phyloP scores from a whole-genome alignment of 2,113 vertebrate species.

The Phaethon lepturus region DNA sequence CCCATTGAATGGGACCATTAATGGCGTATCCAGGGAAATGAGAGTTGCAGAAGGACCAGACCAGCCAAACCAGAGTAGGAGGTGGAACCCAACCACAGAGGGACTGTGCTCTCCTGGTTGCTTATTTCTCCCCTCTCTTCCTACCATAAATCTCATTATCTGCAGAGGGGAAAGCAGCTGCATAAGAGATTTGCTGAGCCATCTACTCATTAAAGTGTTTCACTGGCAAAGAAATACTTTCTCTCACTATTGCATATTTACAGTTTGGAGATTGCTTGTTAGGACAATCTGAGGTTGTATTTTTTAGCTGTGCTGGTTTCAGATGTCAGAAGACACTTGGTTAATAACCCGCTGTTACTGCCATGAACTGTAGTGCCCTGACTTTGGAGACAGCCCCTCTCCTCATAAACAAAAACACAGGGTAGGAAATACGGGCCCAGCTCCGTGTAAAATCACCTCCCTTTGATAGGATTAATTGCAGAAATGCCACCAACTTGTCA shows the following conservation, averaged over 20 bases:
- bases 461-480: constrained; percentile 61
- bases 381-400: not conserved
- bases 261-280: constrained; percentile 53
- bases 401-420: constrained; percentile 13
- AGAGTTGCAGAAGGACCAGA: not conserved
- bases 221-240: constrained; percentile 46
- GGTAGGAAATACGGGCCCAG: not conserved
- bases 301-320: constrained; percentile 20
- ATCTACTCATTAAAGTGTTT: constrained; percentile 59
- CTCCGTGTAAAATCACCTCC: not conserved
- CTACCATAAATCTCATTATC: constrained; percentile 32
- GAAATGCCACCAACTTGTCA: constrained; percentile 42
- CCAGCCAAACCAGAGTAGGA: not conserved
- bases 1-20: not conserved
- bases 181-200: constrained; percentile 50
- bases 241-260: constrained; percentile 52
- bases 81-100: not conserved
- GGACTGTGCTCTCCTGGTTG: not conserved
- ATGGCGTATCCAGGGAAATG: not conserved
- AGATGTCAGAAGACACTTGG: not conserved
- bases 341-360: not conserved
- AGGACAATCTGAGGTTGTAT: constrained; percentile 28
- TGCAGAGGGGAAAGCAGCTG: constrained; percentile 11
- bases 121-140: not conserved
- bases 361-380: not conserved